Conservation (phyloP, 1,140 invertebrate species). For the Brachionus manjavacas region DNA sequence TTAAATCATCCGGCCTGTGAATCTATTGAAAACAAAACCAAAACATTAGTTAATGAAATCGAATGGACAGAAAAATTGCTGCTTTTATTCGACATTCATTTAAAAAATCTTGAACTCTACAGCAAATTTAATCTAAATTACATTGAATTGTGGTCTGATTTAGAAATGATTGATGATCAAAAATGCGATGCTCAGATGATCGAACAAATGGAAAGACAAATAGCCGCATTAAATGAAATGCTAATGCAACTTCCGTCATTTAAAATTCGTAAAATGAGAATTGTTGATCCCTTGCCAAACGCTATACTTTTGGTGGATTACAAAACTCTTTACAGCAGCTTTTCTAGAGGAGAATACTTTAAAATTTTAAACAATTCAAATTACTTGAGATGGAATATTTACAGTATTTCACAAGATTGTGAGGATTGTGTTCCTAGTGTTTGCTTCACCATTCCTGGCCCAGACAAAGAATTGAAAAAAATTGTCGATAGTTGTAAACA, state of each 20-base stretch:
- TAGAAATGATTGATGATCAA: background rate
- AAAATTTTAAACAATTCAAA: background rate
- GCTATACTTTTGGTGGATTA: background rate
- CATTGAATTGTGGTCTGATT: background rate
- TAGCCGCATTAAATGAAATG: background rate
- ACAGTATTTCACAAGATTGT: background rate
- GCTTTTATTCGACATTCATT: background rate
- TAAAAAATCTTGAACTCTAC: background rate
- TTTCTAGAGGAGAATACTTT: background rate
- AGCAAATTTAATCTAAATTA: background rate
- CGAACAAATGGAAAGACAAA: background rate
- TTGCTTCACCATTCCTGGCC: background rate
- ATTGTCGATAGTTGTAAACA: background rate
- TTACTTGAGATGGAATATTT: slow-evolving; percentile 16
- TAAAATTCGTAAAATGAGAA: background rate
- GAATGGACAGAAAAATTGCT: background rate
- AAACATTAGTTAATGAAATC: background rate
- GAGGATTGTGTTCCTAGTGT: background rate
- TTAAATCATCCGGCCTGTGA: background rate
- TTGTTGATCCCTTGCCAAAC: background rate
- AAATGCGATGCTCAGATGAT: background rate
- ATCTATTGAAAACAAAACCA: background rate
- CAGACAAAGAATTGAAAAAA: background rate
- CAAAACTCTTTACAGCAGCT: background rate
- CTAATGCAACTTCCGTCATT: background rate